phyloP scores from a whole-genome alignment of 1,140 invertebrate genomes.

The Rhyzopertha dominica region DNA sequence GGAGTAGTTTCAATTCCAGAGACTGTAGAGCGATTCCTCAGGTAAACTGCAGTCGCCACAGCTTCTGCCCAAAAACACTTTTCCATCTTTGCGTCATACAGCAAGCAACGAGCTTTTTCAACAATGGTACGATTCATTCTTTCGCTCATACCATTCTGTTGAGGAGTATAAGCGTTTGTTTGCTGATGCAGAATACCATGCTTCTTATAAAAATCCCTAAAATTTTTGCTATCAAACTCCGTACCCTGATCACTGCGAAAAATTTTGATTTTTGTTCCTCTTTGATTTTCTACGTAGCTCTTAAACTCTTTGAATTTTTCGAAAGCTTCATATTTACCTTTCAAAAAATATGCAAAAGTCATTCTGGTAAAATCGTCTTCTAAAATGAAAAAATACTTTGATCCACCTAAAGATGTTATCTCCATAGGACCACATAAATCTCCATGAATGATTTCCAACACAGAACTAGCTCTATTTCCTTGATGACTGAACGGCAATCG shows the following conservation, averaged over 20 bases:
- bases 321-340: conserved; percentile 34
- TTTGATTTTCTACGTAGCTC: conserved; percentile 32
- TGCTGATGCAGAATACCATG: conserved; percentile 29
- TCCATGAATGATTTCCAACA: too few relatives aligned
- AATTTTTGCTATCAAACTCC: conserved; percentile 31
- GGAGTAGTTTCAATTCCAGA: conserved; percentile 27
- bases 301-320: conserved; percentile 32
- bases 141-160: conserved; percentile 47
- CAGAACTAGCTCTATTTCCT: conserved; percentile 19
- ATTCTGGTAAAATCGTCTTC: conserved; percentile 43
- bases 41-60: conserved; percentile 45
- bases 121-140: conserved; percentile 43
- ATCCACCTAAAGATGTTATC: too few relatives aligned
- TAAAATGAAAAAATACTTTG: conserved; percentile 41
- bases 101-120: conserved; percentile 40
- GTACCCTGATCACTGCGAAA: conserved; percentile 23
- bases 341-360: conserved; percentile 40
- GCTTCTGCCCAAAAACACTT: conserved; percentile 45
- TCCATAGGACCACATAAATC: too few relatives aligned
- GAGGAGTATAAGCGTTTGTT: conserved; percentile 38
- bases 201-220: conserved; percentile 29
- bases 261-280: conserved; percentile 34
- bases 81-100: conserved; percentile 36
- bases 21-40: conserved; percentile 41
- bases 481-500: conserved; percentile 29